Conservation (phyloP, 2,797 vertebrate genomes). For the Poecilia wingei region DNA sequence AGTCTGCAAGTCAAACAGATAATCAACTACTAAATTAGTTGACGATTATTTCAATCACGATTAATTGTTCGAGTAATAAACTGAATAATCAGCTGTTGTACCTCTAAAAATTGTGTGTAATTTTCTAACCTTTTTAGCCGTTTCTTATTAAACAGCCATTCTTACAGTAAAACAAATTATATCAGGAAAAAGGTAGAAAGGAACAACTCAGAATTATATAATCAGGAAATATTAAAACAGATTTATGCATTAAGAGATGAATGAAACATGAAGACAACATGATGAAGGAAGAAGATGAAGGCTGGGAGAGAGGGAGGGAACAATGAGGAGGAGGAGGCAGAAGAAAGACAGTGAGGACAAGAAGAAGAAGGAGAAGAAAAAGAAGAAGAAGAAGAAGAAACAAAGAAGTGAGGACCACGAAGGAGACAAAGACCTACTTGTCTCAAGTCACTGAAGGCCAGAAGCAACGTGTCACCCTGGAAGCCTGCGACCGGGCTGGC, state of each 20-base stretch:
- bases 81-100: too few relatives aligned
- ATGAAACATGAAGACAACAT: conserved; percentile 44
- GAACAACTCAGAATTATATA: not conserved
- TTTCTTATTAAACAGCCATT: too few relatives aligned
- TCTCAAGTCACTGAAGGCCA: conserved; percentile 99
- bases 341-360: conserved; percentile 46
- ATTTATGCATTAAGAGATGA: not conserved
- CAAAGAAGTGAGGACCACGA: conserved; percentile 86
- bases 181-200: not conserved
- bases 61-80: too few relatives aligned
- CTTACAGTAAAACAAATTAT: not conserved
- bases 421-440: conserved; percentile 98
- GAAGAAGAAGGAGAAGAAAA: conserved; percentile 28
- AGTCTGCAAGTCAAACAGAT: too few relatives aligned
- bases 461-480: conserved; percentile 99
- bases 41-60: too few relatives aligned
- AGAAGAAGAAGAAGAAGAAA: conserved; percentile 64
- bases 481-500: conserved; percentile 99
- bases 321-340: conserved; percentile 33
- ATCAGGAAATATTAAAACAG: not conserved
- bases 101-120: too few relatives aligned
- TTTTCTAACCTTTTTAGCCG: not conserved
- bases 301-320: conserved; percentile 22
- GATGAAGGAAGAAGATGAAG: conserved; percentile 41
- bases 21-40: too few relatives aligned